Evolutionary conservation across 2,797 vertebrate species (phyloP).

Genomic region (Salmo trutta): DNA sequence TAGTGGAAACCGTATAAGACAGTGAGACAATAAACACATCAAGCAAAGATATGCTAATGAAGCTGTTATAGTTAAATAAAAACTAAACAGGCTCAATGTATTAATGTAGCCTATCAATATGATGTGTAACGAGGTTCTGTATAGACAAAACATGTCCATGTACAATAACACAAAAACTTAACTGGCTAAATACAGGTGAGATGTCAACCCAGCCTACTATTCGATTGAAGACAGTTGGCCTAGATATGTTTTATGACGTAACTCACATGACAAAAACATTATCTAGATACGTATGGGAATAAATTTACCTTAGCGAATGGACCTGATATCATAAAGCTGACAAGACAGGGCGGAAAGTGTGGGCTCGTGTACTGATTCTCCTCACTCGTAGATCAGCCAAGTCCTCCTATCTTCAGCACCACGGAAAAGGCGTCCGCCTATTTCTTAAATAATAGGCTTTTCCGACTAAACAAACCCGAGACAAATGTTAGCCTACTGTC

Average conservation of each 20-base stretch:
- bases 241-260: background rate
- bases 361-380: conserved; percentile 26
- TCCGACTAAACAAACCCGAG: background rate
- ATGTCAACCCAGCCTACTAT: background rate
- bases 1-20: too few relatives aligned
- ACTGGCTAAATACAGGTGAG: background rate
- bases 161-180: background rate
- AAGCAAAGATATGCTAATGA: too few relatives aligned
- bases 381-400: conserved; percentile 60
- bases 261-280: background rate
- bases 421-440: conserved; percentile 55
- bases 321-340: conserved; percentile 46
- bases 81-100: background rate
- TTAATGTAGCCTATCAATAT: background rate
- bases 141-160: background rate
- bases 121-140: background rate
- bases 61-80: too few relatives aligned
- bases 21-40: too few relatives aligned
- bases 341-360: conserved; percentile 38
- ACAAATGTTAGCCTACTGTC: conserved; percentile 27
- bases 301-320: conserved; percentile 57
- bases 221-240: background rate
- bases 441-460: conserved; percentile 20
- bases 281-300: conserved; percentile 5
- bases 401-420: conserved; percentile 60